Conservation (phyloP, 2,113 vertebrate genomes). For the Etheostoma spectabile region DNA sequence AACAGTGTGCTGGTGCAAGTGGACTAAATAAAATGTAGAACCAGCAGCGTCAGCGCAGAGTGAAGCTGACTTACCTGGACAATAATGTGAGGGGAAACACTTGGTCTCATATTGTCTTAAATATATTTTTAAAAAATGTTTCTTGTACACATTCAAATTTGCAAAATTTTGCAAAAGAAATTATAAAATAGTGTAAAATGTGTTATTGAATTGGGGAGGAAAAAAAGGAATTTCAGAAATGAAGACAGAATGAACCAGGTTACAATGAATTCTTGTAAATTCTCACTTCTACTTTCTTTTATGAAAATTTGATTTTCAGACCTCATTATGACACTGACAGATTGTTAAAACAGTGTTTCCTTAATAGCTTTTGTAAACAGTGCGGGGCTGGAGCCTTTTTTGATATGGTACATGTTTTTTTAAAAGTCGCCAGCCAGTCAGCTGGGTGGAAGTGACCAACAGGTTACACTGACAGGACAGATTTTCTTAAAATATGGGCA, state of each 20-base stretch:
- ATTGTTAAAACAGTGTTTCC: no score
- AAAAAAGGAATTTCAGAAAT: neutral
- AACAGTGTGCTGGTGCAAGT: neutral
- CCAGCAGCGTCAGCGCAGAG: neutral
- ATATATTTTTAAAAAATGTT: neutral
- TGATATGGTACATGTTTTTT: neutral
- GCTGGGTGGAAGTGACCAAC: no score
- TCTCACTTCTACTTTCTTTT: neutral
- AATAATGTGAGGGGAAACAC: neutral
- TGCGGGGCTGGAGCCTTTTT: neutral
- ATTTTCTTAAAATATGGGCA: no score
- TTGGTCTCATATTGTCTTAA: constrained; percentile 7
- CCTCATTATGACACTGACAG: neutral
- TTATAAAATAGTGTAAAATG: constrained; percentile 17
- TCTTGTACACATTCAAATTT: neutral
- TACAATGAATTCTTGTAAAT: neutral
- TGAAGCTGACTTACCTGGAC: constrained; percentile 3
- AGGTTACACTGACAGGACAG: no score
- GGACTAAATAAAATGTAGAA: neutral
- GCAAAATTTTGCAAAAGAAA: neutral
- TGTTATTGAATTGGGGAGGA: constrained; percentile 22
- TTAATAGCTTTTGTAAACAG: neutral
- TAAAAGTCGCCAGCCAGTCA: no score
- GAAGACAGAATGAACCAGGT: no score
- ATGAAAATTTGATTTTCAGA: neutral